Evolutionary conservation across 2,888 invertebrate species (phyloP), one percentile per base, ranked within the genome.

Genomic region (Seladonia tumulorum): DNA sequence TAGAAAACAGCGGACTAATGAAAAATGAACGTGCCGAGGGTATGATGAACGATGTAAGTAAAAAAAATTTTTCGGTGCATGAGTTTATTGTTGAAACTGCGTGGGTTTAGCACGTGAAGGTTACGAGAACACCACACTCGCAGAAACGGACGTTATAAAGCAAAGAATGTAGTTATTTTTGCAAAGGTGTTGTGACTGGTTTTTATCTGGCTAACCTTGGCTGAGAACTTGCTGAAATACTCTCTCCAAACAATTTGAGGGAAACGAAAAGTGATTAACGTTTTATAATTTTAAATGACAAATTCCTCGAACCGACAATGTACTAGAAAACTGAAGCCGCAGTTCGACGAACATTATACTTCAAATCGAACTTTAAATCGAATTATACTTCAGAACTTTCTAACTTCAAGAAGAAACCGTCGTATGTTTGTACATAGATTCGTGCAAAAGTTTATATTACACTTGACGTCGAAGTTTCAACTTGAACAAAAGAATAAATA

Each of bases 101-200:
- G 87, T 88, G 82, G 84, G 88, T 53, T 78, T 53, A 74, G 83
- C 81, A 75, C 72, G 57, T 76, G 91, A 93, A 93, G 93, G 93
- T 91, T 90, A 91, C 66, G 79, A 88, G 93, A 91, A 86, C 92
- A 85, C 85, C 92, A 92, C 92, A 93, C 93, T 88, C 90, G 79
- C 35, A 70, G 79, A 71, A 90, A 87, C 88, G 77, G 79, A 84
- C 74, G 85, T 82, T 87, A 81, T 76, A 88, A 91, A 93, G 91
- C 79, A 87, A 79, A 80, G 79, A 87, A 78, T 87, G 68, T 77
- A 87, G 91, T 92, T 93, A 93, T 93, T 93, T 93, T 93, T 92
- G 84, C 86, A 85, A 86, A 86, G 77, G 77, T 82, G 75, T 82
- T 78, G 79, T 80, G 80, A 74, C 83, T 87, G 85, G 79, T 63